Conservation (phyloP, 1,140 invertebrate genomes). For the Cylas formicarius region DNA sequence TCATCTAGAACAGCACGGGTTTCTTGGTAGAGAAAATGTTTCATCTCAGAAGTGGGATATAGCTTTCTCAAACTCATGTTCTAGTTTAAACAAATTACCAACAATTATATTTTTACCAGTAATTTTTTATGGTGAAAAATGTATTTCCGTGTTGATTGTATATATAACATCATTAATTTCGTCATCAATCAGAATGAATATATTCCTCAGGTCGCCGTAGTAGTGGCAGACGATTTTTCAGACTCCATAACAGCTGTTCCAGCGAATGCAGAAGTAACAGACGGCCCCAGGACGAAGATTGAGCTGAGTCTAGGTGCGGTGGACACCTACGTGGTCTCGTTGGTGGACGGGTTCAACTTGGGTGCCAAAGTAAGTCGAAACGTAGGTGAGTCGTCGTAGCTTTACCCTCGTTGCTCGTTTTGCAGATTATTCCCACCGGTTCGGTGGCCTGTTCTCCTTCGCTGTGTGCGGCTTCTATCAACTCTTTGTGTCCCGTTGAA, state of each 20-base stretch:
- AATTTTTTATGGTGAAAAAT: too few relatives aligned
- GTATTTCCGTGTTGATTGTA: too few relatives aligned
- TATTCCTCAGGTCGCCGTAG: slow-evolving; percentile 10
- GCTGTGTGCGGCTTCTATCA: slow-evolving; percentile 19
- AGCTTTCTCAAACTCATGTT: too few relatives aligned
- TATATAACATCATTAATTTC: too few relatives aligned
- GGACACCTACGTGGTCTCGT: slow-evolving; percentile 14
- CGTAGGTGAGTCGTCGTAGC: not conserved
- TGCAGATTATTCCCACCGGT: slow-evolving; percentile 16
- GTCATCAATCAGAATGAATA: too few relatives aligned
- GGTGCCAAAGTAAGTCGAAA: slow-evolving; percentile 11
- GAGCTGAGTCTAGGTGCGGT: slow-evolving; percentile 3
- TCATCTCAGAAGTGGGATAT: too few relatives aligned
- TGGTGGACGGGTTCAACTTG: slow-evolving; percentile 18
- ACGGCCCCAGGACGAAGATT: slow-evolving; percentile 13
- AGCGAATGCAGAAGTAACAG: slow-evolving; percentile 11
- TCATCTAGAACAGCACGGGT: too few relatives aligned
- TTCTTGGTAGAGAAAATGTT: too few relatives aligned
- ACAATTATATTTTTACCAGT: too few relatives aligned
- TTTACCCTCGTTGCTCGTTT: not conserved
- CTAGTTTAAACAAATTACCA: too few relatives aligned
- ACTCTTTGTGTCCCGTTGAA: slow-evolving; percentile 12
- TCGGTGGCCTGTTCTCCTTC: slow-evolving; percentile 11
- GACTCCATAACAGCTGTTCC: slow-evolving; percentile 10
- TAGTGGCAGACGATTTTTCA: slow-evolving; percentile 11